Conservation (phyloP, 2,113 vertebrate genomes). For the Chitala chitala region DNA sequence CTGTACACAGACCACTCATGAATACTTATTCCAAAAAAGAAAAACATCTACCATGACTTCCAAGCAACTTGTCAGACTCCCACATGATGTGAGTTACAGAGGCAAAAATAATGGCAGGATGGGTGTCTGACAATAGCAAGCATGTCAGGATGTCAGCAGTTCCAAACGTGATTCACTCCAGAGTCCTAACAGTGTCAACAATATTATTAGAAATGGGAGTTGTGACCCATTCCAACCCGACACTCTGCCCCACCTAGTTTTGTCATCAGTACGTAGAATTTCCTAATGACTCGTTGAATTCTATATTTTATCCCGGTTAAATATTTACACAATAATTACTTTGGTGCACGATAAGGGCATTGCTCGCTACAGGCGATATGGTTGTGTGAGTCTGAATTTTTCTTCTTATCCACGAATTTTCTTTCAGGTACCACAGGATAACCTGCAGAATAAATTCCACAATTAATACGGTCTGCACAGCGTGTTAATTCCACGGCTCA, state of each 20-base stretch:
- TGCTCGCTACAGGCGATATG: neutral
- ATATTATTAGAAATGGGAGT: neutral
- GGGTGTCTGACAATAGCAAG: conserved; percentile 1
- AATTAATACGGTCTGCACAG: too few relatives aligned
- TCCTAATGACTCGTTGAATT: neutral
- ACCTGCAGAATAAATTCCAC: too few relatives aligned
- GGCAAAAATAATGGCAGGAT: too few relatives aligned
- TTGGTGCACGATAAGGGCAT: neutral
- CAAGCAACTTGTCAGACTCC: too few relatives aligned
- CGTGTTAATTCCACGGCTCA: neutral
- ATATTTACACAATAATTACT: neutral
- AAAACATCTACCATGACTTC: too few relatives aligned
- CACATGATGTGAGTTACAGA: too few relatives aligned
- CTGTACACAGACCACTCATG: too few relatives aligned
- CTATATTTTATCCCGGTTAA: neutral
- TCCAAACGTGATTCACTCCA: too few relatives aligned
- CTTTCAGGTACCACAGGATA: neutral
- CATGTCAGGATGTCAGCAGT: neutral
- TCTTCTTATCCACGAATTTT: neutral
- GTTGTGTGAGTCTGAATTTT: neutral
- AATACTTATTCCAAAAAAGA: too few relatives aligned
- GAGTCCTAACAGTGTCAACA: neutral
- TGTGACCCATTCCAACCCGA: neutral
- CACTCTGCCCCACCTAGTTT: neutral
- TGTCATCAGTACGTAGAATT: neutral